phyloP scores from a whole-genome alignment of 2,113 vertebrate genomes.

The Pseudopodoces humilis region DNA sequence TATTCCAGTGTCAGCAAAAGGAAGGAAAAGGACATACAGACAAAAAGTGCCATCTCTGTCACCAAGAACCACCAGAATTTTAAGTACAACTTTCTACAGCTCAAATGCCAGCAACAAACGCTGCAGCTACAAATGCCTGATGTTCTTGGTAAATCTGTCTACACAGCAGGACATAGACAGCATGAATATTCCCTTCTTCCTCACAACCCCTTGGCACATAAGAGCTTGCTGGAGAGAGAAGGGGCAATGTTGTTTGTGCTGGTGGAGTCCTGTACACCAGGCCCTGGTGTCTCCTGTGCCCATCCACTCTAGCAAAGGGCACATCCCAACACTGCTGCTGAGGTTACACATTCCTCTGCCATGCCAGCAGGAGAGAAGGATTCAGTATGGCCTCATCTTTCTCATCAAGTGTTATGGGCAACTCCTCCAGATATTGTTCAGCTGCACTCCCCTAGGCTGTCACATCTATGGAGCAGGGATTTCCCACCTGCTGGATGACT shows the following conservation, averaged over 20 bases:
- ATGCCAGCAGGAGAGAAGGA: not conserved
- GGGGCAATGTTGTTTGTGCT: not conserved
- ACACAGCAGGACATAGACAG: not conserved
- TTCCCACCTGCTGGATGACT: not conserved
- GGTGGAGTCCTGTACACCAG: not conserved
- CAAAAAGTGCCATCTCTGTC: not conserved
- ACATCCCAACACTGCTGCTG: not conserved
- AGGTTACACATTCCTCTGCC: not conserved
- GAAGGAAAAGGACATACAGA: not conserved
- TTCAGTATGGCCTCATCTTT: not conserved
- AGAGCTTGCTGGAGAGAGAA: not conserved
- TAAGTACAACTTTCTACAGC: not conserved
- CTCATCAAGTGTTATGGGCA: not conserved
- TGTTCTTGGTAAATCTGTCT: not conserved
- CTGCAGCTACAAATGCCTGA: not conserved
- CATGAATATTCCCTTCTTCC: not conserved
- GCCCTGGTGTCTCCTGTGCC: not conserved
- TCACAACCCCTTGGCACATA: not conserved
- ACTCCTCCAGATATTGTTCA: not conserved
- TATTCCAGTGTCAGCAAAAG: not conserved
- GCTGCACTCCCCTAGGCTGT: not conserved
- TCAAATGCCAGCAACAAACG: not conserved
- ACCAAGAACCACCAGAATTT: not conserved
- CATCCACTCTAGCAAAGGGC: not conserved
- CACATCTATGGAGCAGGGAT: not conserved